phyloP scores from a whole-genome alignment of 2,797 vertebrate species.

The Otolemur crassicaudatus region DNA sequence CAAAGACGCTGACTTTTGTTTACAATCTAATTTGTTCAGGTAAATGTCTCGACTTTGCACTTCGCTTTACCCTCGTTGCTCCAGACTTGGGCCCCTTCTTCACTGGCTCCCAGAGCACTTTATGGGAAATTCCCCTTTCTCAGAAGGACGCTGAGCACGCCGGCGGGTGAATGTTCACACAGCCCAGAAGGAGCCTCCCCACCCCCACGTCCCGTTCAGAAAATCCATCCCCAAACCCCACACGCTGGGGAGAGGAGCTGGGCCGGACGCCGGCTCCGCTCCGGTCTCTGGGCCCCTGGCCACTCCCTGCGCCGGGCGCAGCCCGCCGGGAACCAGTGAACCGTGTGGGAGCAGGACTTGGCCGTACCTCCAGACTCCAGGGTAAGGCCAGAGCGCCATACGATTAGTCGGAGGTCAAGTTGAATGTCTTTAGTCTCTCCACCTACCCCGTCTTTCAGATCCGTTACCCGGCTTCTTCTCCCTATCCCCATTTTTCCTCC shows the following conservation, averaged over 20 bases:
- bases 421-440: neutral
- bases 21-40: slow-evolving; percentile 50
- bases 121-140: slow-evolving; percentile 70
- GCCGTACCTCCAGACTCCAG: slow-evolving; percentile 58
- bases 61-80: slow-evolving; percentile 56
- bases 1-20: slow-evolving; percentile 58
- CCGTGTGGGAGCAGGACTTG: slow-evolving; percentile 48
- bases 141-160: slow-evolving; percentile 9
- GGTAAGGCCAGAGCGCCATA: neutral
- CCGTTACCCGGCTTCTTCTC: neutral
- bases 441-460: neutral
- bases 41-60: slow-evolving; percentile 64
- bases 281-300: neutral
- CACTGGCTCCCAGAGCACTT: slow-evolving; percentile 24
- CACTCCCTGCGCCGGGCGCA: slow-evolving; percentile 64
- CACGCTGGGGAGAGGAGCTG: neutral
- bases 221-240: slow-evolving; percentile 24
- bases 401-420: neutral
- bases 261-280: neutral
- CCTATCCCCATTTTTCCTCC: slow-evolving; percentile 35
- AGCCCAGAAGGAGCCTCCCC: slow-evolving; percentile 44
- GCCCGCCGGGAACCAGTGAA: slow-evolving; percentile 66
- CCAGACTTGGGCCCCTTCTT: slow-evolving; percentile 11
- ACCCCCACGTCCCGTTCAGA: neutral
- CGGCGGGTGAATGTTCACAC: slow-evolving; percentile 17